Conservation (phyloP, 2,113 vertebrate species). For the Lampris incognitus region DNA sequence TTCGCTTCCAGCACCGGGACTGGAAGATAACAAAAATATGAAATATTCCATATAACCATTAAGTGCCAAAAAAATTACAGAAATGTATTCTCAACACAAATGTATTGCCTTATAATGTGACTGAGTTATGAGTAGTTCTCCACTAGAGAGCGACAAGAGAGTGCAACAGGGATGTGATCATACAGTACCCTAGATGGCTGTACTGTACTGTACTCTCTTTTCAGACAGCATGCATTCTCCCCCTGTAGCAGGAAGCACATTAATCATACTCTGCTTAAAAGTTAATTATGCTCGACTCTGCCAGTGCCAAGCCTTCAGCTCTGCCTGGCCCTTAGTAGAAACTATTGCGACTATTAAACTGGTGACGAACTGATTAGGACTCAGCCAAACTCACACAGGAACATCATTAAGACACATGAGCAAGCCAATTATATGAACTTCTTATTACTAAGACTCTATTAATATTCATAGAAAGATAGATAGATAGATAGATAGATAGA, state of each 20-base stretch:
- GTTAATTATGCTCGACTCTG: conserved; percentile 46
- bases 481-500: too few relatives aligned
- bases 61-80: too few relatives aligned
- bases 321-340: not conserved
- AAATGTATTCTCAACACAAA: too few relatives aligned
- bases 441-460: conserved; percentile 10
- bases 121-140: not conserved
- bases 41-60: too few relatives aligned
- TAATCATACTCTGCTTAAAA: conserved; percentile 54
- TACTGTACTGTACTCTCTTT: conserved; percentile 28
- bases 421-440: not conserved
- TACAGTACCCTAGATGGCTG: conserved; percentile 50
- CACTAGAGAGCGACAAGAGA: conserved; percentile 63
- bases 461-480: too few relatives aligned
- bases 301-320: not conserved
- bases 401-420: not conserved
- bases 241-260: conserved; percentile 39
- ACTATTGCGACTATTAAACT: not conserved
- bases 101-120: too few relatives aligned
- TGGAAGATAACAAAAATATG: too few relatives aligned
- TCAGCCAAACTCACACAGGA: not conserved
- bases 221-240: conserved; percentile 7
- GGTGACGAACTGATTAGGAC: conserved; percentile 28
- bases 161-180: not conserved
- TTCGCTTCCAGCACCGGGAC: too few relatives aligned